Conservation (phyloP, 2,797 vertebrate species). For the Pseudochaenichthys georgianus region DNA sequence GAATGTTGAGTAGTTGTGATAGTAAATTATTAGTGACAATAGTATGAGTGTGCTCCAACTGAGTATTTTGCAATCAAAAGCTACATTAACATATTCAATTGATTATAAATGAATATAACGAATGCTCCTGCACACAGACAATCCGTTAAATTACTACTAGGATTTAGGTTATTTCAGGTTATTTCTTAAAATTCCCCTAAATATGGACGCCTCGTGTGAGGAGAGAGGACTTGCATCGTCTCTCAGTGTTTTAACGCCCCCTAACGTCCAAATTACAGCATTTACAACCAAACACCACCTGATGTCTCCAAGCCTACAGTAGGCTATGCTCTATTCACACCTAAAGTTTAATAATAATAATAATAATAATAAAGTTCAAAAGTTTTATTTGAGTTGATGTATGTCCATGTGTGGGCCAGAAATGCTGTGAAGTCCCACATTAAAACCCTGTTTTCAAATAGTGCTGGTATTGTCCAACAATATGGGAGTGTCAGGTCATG, state of each 20-base stretch:
- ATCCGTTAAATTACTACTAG: not conserved
- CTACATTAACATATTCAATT: not conserved
- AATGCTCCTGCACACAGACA: not conserved
- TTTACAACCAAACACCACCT: conserved; percentile 11
- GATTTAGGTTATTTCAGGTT: not conserved
- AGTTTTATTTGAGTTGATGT: not conserved
- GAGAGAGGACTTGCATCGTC: not conserved
- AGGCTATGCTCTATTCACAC: no score
- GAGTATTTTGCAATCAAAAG: not conserved
- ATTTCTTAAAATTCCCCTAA: not conserved
- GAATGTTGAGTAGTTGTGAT: not conserved
- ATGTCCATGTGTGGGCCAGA: not conserved
- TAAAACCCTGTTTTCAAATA: not conserved
- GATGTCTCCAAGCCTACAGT: no score
- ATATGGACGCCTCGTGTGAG: not conserved
- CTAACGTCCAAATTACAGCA: conserved; percentile 40
- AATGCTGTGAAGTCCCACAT: not conserved
- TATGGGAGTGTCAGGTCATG: not conserved
- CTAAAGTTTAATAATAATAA: no score
- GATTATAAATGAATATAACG: not conserved
- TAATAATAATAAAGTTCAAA: no score
- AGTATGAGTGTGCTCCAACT: not conserved
- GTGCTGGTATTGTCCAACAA: not conserved
- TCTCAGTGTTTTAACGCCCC: conserved; percentile 40
- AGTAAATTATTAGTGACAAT: not conserved